Conservation (phyloP, 1,140 invertebrate species). For the Bombus pascuorum region DNA sequence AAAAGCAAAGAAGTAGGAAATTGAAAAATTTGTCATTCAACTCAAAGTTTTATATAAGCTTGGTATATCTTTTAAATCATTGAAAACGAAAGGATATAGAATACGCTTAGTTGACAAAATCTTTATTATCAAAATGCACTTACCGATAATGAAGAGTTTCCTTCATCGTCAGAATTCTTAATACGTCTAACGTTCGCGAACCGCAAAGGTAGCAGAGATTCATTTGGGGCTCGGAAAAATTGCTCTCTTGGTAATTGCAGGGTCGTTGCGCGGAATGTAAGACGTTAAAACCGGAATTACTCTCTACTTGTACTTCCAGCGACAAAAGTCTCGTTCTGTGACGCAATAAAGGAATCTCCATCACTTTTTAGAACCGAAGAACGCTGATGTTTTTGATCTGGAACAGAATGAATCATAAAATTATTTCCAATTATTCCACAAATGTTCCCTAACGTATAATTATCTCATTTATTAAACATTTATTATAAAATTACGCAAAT, state of each 20-base stretch:
- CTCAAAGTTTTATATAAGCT: no score
- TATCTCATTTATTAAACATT: background rate
- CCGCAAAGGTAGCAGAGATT: background rate
- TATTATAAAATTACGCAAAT: background rate
- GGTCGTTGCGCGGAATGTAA: background rate
- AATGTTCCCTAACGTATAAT: background rate
- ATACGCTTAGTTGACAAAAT: background rate
- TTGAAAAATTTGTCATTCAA: no score
- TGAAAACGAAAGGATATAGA: no score
- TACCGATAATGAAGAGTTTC: background rate
- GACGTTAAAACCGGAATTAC: background rate
- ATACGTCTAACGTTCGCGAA: background rate
- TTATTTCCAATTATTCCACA: background rate
- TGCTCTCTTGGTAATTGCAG: conserved; percentile 18
- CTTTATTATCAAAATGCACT: no score
- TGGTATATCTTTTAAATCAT: no score
- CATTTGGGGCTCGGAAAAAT: conserved; percentile 5
- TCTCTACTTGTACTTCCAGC: background rate
- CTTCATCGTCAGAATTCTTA: no score
- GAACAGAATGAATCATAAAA: background rate
- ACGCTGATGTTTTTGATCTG: background rate
- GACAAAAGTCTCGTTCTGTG: background rate
- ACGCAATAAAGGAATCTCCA: background rate
- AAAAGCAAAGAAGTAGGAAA: no score
- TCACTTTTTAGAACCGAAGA: background rate